Conservation (phyloP, 2,888 invertebrate species). For the Girardia tigrina region DNA sequence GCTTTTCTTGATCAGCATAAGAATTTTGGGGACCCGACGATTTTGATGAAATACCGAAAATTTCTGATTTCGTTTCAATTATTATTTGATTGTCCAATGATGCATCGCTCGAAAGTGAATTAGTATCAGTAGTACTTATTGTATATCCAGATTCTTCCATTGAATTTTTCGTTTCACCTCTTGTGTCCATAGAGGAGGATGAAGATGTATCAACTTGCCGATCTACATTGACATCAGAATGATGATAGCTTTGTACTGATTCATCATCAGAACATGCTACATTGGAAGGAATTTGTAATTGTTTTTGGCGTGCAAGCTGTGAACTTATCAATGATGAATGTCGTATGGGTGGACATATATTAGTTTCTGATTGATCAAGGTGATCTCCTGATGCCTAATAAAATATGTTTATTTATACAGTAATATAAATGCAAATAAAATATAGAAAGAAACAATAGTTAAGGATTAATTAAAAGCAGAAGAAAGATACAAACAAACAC, state of each 20-base stretch:
- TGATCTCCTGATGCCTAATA: neutral
- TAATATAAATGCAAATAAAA: too few relatives aligned
- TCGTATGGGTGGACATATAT: conserved; percentile 1
- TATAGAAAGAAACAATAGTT: too few relatives aligned
- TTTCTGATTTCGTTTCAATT: neutral
- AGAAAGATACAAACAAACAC: too few relatives aligned
- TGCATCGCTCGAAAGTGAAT: neutral
- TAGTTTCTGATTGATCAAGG: neutral
- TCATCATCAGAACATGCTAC: conserved; percentile 2
- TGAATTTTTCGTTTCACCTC: conserved; percentile 6
- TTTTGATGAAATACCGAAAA: neutral
- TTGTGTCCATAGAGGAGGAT: neutral
- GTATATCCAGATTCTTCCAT: conserved; percentile 14
- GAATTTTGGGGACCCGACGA: neutral
- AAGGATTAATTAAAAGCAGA: too few relatives aligned
- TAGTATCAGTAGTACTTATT: neutral
- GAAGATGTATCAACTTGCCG: conserved; percentile 4
- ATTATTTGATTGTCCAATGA: neutral
- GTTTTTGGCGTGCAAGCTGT: conserved; percentile 14
- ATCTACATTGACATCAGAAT: neutral
- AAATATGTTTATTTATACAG: too few relatives aligned
- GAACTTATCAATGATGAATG: conserved; percentile 9
- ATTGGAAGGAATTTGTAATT: conserved; percentile 23
- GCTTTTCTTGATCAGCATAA: conserved; percentile 29
- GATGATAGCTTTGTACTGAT: conserved; percentile 14